These are phyloP conservation scores for Siphamia tubifer DNA, from an alignment of 2,113 vertebrate species.

Conservation along the genomic window DNA sequence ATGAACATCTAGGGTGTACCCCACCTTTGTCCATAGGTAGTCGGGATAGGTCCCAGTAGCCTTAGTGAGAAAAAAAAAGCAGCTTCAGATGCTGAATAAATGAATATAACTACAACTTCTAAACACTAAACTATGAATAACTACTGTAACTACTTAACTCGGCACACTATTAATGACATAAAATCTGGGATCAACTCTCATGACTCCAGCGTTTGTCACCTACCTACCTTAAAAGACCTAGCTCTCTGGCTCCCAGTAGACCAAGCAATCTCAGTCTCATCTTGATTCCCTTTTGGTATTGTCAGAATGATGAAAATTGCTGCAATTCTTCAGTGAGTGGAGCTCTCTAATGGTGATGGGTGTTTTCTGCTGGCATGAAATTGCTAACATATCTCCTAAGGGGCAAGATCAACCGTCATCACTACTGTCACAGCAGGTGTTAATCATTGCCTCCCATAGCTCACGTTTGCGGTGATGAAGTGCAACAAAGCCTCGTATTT, in stretches of 20 bases:
- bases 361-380: constrained; percentile 66
- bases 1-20: no score
- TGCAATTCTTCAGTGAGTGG: constrained; percentile 56
- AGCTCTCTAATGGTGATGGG: constrained; percentile 64
- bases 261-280: constrained; percentile 38
- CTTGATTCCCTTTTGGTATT: constrained; percentile 57
- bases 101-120: no score
- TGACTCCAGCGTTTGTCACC: neutral
- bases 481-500: constrained; percentile 49
- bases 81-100: no score
- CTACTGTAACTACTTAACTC: neutral
- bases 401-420: constrained; percentile 65
- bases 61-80: no score
- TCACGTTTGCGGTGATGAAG: constrained; percentile 55
- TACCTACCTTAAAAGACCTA: neutral
- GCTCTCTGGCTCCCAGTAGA: constrained; percentile 6
- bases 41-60: no score
- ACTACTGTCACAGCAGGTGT: constrained; percentile 61
- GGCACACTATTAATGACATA: neutral
- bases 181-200: neutral
- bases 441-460: constrained; percentile 60
- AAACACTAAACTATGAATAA: no score
- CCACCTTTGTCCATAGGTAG: no score
- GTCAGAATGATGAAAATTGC: constrained; percentile 65
- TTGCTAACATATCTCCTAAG: constrained; percentile 68